Percentiles rank a stretch among this genome's conserved stretches.
Evolutionary conservation across 1,140 invertebrate species (phyloP).

Genomic region (Calephelis nemesis): DNA sequence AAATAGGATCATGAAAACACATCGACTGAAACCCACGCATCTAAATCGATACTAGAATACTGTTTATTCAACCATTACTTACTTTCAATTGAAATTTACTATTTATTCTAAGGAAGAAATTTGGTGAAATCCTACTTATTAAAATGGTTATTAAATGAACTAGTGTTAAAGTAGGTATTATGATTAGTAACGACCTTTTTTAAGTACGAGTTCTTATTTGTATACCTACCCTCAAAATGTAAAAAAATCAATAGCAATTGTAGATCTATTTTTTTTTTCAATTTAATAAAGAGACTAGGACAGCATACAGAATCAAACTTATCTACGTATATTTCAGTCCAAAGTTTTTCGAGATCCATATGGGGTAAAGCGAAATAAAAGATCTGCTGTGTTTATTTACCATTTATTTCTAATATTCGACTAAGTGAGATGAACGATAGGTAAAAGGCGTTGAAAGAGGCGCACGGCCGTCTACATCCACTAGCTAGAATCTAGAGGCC

Average conservation of each 20-base stretch:
- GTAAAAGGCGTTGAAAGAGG: conserved; percentile 61
- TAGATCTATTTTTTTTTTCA: too few species aligned
- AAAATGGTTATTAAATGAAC: too few species aligned
- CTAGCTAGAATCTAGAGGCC: conserved; percentile 46
- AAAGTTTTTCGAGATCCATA: conserved; percentile 24
- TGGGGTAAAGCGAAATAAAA: conserved; percentile 75
- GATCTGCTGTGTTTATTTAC: conserved; percentile 73
- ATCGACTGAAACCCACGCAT: conserved; percentile 32
- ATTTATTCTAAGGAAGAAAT: too few species aligned
- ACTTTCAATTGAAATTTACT: too few species aligned
- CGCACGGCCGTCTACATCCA: conserved; percentile 63
- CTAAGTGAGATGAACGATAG: conserved; percentile 75
- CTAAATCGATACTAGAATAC: conserved; percentile 30
- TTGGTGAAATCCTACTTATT: too few species aligned
- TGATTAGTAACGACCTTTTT: too few species aligned
- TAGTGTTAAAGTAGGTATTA: too few species aligned
- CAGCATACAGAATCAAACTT: neutral
- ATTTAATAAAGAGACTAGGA: neutral
- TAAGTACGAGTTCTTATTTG: too few species aligned
- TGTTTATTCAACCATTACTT: too few species aligned
- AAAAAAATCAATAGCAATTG: too few species aligned
- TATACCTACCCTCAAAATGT: too few species aligned
- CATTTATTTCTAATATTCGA: conserved; percentile 72
- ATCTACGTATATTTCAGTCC: neutral
- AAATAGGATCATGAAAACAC: neutral